These are phyloP conservation scores for Trachelus iudaicus DNA, from an alignment of 2,888 invertebrate species.

Conservation along the genomic window DNA sequence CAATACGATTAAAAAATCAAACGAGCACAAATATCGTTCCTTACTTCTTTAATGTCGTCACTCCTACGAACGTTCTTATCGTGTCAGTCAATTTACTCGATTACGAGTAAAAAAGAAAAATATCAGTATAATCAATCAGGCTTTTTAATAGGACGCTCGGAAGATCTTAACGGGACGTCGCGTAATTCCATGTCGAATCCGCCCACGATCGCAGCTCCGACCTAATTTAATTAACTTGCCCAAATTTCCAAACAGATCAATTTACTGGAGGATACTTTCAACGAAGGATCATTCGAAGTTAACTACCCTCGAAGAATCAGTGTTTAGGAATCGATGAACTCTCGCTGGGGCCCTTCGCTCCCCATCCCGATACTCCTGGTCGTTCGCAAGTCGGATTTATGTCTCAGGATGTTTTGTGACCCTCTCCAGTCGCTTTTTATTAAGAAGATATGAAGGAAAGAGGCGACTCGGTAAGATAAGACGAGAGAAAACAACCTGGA, in stretches of 20 bases:
- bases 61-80: not conserved
- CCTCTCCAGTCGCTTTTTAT: constrained; percentile 1
- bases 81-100: not conserved
- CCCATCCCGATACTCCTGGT: not conserved
- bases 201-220: too few species aligned
- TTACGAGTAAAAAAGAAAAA: not conserved
- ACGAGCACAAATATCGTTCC: not conserved
- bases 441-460: not conserved
- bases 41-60: not conserved
- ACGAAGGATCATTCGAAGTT: not conserved
- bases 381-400: not conserved
- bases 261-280: not conserved
- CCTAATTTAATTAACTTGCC: not conserved
- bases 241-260: not conserved
- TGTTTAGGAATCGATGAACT: not conserved
- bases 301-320: not conserved
- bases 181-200: not conserved
- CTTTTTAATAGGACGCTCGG: too few species aligned
- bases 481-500: not conserved
- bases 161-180: not conserved
- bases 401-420: not conserved
- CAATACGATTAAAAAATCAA: not conserved
- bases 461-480: not conserved
- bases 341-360: not conserved
- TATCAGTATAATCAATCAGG: not conserved